These are phyloP conservation scores for Bubalus kerabau DNA, from an alignment of 2,113 vertebrate genomes.

Conservation along the genomic window DNA sequence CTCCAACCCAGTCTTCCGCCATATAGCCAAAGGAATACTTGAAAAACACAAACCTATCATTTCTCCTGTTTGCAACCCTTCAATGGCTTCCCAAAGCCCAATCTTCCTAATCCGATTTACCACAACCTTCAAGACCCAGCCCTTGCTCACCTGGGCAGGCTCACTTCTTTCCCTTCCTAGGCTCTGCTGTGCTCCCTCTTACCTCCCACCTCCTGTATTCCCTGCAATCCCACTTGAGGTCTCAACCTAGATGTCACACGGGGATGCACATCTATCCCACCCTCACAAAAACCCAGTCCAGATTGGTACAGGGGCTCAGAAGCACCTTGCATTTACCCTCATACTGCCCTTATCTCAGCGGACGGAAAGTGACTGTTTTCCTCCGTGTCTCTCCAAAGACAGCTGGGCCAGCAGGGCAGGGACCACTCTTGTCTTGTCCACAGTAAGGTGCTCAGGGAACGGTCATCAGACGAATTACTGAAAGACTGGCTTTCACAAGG, in stretches of 20 bases:
- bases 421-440: not conserved
- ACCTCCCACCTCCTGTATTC: not conserved
- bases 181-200: not conserved
- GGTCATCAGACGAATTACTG: not conserved
- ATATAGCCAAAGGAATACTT: not conserved
- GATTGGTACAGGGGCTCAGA: not conserved
- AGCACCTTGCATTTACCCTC: not conserved
- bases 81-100: not conserved
- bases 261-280: not conserved
- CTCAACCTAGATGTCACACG: not conserved
- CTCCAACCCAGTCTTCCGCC: not conserved
- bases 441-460: not conserved
- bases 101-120: not conserved
- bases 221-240: too few relatives aligned
- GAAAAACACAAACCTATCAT: not conserved
- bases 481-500: not conserved
- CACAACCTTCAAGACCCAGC: not conserved
- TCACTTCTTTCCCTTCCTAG: not conserved
- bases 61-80: not conserved
- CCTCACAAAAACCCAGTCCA: not conserved
- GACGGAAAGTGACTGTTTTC: not conserved
- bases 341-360: not conserved
- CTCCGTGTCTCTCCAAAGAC: not conserved
- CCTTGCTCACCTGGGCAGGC: too few relatives aligned
- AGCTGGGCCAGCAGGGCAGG: not conserved